phyloP scores from a whole-genome alignment of 2,113 vertebrate genomes.

The Mustela lutreola region DNA sequence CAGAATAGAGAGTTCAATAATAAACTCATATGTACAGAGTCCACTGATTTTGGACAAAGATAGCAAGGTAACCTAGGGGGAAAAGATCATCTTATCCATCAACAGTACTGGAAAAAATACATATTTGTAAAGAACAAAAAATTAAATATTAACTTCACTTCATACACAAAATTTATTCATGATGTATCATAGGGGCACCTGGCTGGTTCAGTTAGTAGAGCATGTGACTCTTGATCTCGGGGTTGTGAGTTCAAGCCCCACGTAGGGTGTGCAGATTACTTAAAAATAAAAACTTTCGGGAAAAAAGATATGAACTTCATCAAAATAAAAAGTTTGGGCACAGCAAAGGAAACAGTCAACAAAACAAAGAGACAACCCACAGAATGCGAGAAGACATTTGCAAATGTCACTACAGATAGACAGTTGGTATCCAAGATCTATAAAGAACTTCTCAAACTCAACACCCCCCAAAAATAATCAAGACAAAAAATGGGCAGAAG shows the following conservation, averaged over 20 bases:
- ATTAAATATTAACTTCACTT: conserved; percentile 11
- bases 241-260: not conserved
- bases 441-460: no score
- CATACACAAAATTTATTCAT: conserved; percentile 1
- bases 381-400: no score
- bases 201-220: not conserved
- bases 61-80: not conserved
- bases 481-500: no score
- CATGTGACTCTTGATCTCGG: not conserved
- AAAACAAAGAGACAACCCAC: no score
- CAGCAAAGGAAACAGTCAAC: no score
- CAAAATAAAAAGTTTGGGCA: no score
- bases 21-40: not conserved
- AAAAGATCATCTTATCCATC: not conserved
- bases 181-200: not conserved
- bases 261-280: not conserved
- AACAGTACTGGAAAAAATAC: not conserved
- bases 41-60: not conserved
- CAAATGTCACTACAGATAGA: no score
- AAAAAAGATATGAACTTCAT: not conserved
- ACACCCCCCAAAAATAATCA: no score
- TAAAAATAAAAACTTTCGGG: not conserved
- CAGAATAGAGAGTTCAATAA: not conserved
- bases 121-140: not conserved
- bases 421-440: no score